Conservation (phyloP, 2,888 invertebrate genomes). For the Ametastegia equiseti region DNA sequence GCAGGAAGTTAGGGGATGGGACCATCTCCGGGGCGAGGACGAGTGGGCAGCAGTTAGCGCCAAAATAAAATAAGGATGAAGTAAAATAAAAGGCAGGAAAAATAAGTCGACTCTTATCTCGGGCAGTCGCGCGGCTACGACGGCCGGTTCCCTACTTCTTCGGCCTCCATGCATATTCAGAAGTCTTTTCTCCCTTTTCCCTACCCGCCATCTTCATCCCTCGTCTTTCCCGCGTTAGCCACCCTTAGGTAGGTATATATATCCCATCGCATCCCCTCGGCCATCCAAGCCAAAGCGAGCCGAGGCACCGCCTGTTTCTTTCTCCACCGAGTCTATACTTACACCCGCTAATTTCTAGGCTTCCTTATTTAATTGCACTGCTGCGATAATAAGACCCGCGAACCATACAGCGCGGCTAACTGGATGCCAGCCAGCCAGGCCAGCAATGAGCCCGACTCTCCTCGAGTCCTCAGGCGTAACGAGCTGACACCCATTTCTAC, state of each 20-base stretch:
- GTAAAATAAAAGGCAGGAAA: slow-evolving; percentile 72
- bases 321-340: slow-evolving; percentile 68
- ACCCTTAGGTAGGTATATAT: too few species aligned
- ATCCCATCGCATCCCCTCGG: slow-evolving; percentile 46
- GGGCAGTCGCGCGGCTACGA: slow-evolving; percentile 61
- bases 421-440: not conserved
- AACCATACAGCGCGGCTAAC: slow-evolving; percentile 15
- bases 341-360: slow-evolving; percentile 73
- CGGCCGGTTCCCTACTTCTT: slow-evolving; percentile 69
- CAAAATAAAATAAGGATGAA: slow-evolving; percentile 72
- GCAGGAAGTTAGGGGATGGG: slow-evolving; percentile 27
- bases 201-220: slow-evolving; percentile 58
- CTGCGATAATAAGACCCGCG: slow-evolving; percentile 69
- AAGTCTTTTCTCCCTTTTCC: slow-evolving; percentile 58
- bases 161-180: slow-evolving; percentile 75
- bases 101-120: slow-evolving; percentile 75
- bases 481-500: slow-evolving; percentile 67
- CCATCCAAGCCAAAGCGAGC: too few species aligned
- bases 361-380: slow-evolving; percentile 73
- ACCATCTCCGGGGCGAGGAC: slow-evolving; percentile 59
- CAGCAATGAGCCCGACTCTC: too few species aligned
- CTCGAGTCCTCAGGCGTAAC: slow-evolving; percentile 60
- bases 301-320: slow-evolving; percentile 45
- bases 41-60: slow-evolving; percentile 70
- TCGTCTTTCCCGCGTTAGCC: slow-evolving; percentile 53